Base-by-base conservation (phyloP, 2,797 vertebrate genomes). In the Manis javanica region DNA sequence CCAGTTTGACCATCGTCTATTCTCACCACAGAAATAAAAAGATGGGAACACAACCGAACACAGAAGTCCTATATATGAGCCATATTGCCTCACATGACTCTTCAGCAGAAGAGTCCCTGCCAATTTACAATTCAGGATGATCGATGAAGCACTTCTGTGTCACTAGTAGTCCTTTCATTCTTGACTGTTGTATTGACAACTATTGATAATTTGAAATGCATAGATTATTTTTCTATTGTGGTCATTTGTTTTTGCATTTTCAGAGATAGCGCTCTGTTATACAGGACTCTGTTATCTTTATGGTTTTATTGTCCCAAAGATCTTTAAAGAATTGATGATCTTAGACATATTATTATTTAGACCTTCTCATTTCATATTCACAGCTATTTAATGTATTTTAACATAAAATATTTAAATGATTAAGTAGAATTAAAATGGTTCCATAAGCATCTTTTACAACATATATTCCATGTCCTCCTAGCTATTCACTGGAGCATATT, bases 371-470 rank as follows among this genome's bases (percentile, higher is more conserved):
- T 95, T 83, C 81, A 89, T 37, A 89, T 71, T 89, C 34, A 83
- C 87, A 23, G 68, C 16, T 26, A 86, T 87, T 90, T 95, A 86
- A 91, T 10, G 84, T 94, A 86, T 72, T 88, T 66, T 79, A 88
- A 84, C 39, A 63, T 71, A 66, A 90, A 93, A 84, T 37, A n/a
- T 57, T 92, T 89, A 66, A 21, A 66, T 46, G 64, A 95, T 91
- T 89, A 88, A 92, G 85, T 31, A 72, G 34, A 87, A n/a, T 16
- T 63, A 57, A 92, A 66, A 91, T 55, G 29, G 18, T 89, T 89
- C 89, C 23, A 18, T 72, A 39, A 93, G 18, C 23, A 87, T 51
- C 66, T 81, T 82, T 59, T 66, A 85, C 37, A 71, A 53, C 14
- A 2, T 77, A 78, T 86, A 24, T 21, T n/a, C 24, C 13, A 53